Base-by-base conservation (phyloP, 2,113 vertebrate genomes). In the Laterallus jamaicensis region DNA sequence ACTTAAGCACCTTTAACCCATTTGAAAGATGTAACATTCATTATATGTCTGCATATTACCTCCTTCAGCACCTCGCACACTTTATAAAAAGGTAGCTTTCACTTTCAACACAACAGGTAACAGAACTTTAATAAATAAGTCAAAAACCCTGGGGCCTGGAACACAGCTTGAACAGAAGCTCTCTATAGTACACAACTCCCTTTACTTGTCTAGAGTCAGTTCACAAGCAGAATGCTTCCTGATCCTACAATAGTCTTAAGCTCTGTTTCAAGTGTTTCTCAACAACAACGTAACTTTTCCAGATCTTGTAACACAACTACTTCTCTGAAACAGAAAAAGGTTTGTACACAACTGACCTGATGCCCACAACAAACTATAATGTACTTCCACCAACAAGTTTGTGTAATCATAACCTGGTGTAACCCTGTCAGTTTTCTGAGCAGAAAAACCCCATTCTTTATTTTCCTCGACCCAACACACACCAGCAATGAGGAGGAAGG, bases 21-120 rank as follows among this genome's bases (percentile, higher is more conserved):
- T 18, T 15, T 32, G 15, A 73, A 76, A 84, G 11, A 14, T 0
- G 0, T 0, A 29, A 8, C 3, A 39, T 20, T 0, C 0, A 32
- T 25, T 35, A 20, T 1, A n/a, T 2, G 4, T 42, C 20, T 60
- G 13, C 10, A 40, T 59, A 81, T 60, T 8, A 15, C 3, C 12
- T 55, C 58, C 24, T 20, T 28, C 44, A 40, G 52, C 5, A 21
- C 31, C 58, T 13, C 8, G 49, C 63, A 37, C 4, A 5, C 22
- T 76, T 84, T 49, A 13, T 11, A 59, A 76, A 31, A 35, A 29
- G 49, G 1, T 11, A 8, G 5, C 3, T 28, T 59, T 55, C 17
- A 16, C 13, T 70, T 35, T 4, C 6, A 5, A 50, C 39, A 60
- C 4, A 71, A 25, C 12, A 71, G 16, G 18, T 4, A 76, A n/a